Evolutionary conservation across 2,888 invertebrate genomes (phyloP), one percentile per base, ranked within the genome.

Genomic region (Lycocerus yunnanus): DNA sequence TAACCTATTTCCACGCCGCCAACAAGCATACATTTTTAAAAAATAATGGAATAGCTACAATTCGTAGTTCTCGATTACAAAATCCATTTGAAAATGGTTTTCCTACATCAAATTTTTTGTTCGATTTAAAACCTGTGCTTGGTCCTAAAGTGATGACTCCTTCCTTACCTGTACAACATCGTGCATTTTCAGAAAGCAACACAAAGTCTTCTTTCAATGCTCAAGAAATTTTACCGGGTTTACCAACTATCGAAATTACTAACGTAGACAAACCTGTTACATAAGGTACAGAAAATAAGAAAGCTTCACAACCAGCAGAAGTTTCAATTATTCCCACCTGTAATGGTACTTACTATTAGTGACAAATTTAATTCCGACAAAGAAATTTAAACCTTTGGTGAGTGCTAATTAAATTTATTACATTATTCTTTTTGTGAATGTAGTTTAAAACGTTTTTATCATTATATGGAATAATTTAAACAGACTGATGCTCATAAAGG

Each of bases 21-120:
- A 90, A 72, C 92, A 91, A 68, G 91, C 92, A 3, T 90, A 92
- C 3, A 92, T 92, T 77, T 92, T 92, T 80, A 92, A 91, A 80
- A 91, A 91, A 92, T 76, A 92, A 92, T 82, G 94, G 94, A 10
- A 95, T 95, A 94, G 95, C 94, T 75, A 95, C 95, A 0, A 95
- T 95, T 68, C 88, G 95, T 11, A 95, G 94, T 86, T 95, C 95
- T 0, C 84, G 78, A 58, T 69, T 78, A 60, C 80, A 82, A 60
- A 81, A 81, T 61, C 80, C 82, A 5, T 78, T 80, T 66, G 78
- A 79, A 69, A 80, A 80, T 43, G 82, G 79, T 65, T 70, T 80
- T 59, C 74, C 78, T 58, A 81, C 84, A 73, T 80, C 83, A 3
- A 83, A 81, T 71, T 78, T 82, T 18, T 68, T 84, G 15, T 77